Evolutionary conservation across 2,797 vertebrate genomes (phyloP).

Genomic region (Rhincodon typus): DNA sequence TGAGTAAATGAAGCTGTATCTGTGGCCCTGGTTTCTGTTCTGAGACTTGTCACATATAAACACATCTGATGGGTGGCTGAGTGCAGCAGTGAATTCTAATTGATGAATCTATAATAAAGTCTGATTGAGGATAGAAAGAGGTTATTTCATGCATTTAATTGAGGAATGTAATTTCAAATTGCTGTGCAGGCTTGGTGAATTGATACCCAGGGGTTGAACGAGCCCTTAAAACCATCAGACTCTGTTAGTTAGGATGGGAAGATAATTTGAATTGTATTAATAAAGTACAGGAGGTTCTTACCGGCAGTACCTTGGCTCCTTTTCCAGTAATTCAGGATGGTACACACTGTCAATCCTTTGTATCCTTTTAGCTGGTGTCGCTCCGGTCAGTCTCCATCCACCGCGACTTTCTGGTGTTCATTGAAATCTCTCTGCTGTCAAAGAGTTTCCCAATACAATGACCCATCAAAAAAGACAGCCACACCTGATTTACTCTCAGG

Average conservation of each 20-base stretch:
- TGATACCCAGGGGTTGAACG: background rate
- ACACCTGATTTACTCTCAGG: too few species aligned
- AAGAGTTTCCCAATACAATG: background rate
- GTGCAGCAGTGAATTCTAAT: background rate
- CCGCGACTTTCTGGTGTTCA: background rate
- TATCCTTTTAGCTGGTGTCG: background rate
- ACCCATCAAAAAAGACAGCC: too few species aligned
- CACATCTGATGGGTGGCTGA: background rate
- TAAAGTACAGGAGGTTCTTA: background rate
- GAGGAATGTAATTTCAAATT: background rate
- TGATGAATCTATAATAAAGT: conserved; percentile 22
- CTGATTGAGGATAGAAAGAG: background rate
- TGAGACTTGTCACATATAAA: background rate
- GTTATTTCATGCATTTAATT: background rate
- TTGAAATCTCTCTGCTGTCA: background rate
- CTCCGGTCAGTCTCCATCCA: background rate
- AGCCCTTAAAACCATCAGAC: background rate
- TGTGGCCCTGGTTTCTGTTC: background rate
- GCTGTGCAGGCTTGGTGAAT: too few species aligned
- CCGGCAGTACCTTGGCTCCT: background rate
- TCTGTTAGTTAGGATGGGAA: background rate
- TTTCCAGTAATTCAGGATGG: background rate
- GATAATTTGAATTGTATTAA: background rate
- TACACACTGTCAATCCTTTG: background rate
- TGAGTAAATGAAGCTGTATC: background rate